Evolutionary conservation across 2,888 invertebrate genomes (phyloP).

Genomic region (Polia nebulosa): DNA sequence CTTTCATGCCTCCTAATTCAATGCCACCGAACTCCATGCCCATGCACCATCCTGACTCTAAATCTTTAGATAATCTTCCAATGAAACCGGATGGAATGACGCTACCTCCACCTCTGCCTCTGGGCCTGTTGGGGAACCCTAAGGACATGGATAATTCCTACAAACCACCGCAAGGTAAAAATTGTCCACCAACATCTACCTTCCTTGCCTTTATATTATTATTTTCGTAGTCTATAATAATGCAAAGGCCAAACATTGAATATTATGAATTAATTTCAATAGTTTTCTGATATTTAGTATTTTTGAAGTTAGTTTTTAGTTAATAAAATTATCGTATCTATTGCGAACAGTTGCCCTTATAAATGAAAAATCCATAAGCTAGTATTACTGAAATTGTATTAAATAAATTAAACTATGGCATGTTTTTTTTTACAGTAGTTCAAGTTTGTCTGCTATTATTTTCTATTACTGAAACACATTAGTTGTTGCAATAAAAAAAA

Average conservation of each 20-base stretch:
- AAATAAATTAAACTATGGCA: slow-evolving; percentile 3
- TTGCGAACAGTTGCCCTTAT: neutral
- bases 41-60: slow-evolving; percentile 71
- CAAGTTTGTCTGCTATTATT: slow-evolving; percentile 1
- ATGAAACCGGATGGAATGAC: slow-evolving; percentile 58
- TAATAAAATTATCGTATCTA: slow-evolving; percentile 20
- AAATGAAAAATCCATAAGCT: neutral
- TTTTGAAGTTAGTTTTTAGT: slow-evolving; percentile 33
- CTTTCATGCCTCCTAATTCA: slow-evolving; percentile 76
- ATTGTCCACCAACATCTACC: slow-evolving; percentile 41
- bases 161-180: slow-evolving; percentile 80
- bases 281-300: slow-evolving; percentile 67
- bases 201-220: slow-evolving; percentile 56
- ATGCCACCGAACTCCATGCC: slow-evolving; percentile 68
- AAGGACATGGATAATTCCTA: slow-evolving; percentile 76
- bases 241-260: slow-evolving; percentile 51
- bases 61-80: slow-evolving; percentile 66
- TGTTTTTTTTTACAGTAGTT: slow-evolving; percentile 15
- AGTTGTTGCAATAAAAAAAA: slow-evolving; percentile 14
- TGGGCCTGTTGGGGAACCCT: slow-evolving; percentile 66
- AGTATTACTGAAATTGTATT: neutral
- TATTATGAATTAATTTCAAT: slow-evolving; percentile 35
- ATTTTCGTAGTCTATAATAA: slow-evolving; percentile 45
- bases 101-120: slow-evolving; percentile 78
- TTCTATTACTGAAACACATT: neutral